Conservation (phyloP, 2,797 vertebrate genomes). For the Oreortyx pictus region DNA sequence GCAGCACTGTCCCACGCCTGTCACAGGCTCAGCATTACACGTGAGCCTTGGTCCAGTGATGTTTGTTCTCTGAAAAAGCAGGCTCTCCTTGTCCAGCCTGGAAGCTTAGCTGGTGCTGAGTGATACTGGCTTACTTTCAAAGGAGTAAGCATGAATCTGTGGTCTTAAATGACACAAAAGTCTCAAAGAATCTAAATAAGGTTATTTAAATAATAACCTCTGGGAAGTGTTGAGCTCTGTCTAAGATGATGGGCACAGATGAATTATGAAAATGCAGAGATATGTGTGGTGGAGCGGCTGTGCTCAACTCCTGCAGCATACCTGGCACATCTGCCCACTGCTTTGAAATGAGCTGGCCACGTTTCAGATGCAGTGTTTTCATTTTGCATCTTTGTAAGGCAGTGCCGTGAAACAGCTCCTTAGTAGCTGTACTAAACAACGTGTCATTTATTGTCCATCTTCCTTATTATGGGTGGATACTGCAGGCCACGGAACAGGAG, state of each 20-base stretch:
- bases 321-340: not conserved
- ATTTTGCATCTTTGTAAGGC: not conserved
- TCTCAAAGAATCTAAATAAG: not conserved
- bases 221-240: not conserved
- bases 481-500: rapidly evolving
- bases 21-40: not conserved
- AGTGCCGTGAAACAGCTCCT: not conserved
- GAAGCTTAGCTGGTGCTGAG: not conserved
- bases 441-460: rapidly evolving
- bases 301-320: not conserved
- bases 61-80: not conserved
- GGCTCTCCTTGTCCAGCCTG: not conserved
- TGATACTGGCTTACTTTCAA: not conserved
- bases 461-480: not conserved
- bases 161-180: conserved; percentile 2
- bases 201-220: not conserved
- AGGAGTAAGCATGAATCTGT: not conserved
- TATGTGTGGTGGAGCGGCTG: rapidly evolving
- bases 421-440: not conserved
- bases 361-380: not conserved
- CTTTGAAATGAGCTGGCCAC: not conserved
- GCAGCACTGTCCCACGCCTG: not conserved
- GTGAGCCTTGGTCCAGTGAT: not conserved
- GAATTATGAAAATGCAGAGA: not conserved
- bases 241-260: not conserved